Evolutionary conservation across 2,113 vertebrate species (phyloP).

Genomic region (Pluvialis apricaria): DNA sequence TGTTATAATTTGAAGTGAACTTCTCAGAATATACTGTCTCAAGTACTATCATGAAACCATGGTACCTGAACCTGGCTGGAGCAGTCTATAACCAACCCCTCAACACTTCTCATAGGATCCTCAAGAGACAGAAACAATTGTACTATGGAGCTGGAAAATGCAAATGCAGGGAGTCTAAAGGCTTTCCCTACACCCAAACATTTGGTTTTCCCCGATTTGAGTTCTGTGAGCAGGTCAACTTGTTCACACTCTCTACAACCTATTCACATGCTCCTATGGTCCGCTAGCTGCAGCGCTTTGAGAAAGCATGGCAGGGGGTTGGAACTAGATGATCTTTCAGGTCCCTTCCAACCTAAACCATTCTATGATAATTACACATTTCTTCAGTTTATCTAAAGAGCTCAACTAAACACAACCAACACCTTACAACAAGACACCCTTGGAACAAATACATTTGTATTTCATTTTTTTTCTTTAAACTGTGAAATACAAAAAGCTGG

Average conservation of each 20-base stretch:
- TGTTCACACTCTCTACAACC: not conserved
- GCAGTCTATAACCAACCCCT: not conserved
- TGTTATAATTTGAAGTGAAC: not conserved
- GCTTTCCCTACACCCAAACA: not conserved
- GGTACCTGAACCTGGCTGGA: not conserved
- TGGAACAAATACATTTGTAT: not conserved
- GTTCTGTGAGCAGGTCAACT: not conserved
- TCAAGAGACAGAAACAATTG: not conserved
- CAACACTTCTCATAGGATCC: not conserved
- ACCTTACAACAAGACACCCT: not conserved
- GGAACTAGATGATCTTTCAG: no score
- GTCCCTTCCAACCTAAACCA: no score
- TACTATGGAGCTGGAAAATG: not conserved
- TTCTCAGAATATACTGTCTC: not conserved
- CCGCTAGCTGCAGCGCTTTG: not conserved
- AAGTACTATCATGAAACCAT: not conserved
- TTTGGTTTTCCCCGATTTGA: not conserved
- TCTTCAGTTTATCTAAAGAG: not conserved
- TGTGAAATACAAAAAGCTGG: not conserved
- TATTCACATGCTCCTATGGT: not conserved
- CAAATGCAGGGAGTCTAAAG: not conserved
- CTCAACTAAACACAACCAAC: not conserved
- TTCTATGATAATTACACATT: not conserved
- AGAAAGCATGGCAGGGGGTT: not conserved
- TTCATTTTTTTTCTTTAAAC: not conserved